Evolutionary conservation across 1,140 invertebrate species (phyloP).

Genomic region (Diploscapter pachys): DNA sequence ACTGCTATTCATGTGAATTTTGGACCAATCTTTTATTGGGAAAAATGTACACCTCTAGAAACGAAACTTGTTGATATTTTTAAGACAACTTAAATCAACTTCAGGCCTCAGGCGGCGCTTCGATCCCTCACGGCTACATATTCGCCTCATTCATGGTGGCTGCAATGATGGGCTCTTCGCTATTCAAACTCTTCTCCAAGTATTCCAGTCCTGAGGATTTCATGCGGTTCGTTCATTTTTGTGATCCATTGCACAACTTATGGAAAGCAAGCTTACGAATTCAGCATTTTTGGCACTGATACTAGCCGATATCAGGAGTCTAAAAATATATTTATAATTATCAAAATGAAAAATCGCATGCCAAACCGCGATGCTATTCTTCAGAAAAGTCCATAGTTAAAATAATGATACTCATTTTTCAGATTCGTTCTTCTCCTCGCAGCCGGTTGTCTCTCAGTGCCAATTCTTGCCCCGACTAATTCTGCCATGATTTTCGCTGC

Average conservation of each 20-base stretch:
- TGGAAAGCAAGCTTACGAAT: constrained; percentile 45
- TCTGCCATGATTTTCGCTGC: constrained; percentile 63
- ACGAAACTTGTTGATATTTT: no score
- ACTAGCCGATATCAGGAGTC: constrained; percentile 22
- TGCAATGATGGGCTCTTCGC: neutral
- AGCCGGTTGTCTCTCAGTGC: neutral
- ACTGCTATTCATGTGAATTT: no score
- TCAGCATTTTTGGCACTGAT: constrained; percentile 58
- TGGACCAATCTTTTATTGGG: neutral
- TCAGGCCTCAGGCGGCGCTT: no score
- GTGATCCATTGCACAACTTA: neutral
- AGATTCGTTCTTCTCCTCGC: constrained; percentile 9
- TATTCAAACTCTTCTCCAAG: neutral
- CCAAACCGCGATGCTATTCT: neutral
- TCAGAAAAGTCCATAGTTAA: neutral
- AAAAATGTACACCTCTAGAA: no score
- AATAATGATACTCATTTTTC: neutral
- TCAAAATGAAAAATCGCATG: neutral
- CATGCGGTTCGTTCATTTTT: constrained; percentile 22
- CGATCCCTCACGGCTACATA: neutral
- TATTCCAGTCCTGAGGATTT: neutral
- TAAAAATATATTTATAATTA: neutral
- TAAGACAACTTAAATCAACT: neutral
- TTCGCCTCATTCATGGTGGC: constrained; percentile 1
- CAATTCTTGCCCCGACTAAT: neutral